Percentiles rank a stretch among this genome's conserved stretches.
Evolutionary conservation across 2,888 invertebrate species (phyloP).

Genomic region (Stramonita haemastoma): DNA sequence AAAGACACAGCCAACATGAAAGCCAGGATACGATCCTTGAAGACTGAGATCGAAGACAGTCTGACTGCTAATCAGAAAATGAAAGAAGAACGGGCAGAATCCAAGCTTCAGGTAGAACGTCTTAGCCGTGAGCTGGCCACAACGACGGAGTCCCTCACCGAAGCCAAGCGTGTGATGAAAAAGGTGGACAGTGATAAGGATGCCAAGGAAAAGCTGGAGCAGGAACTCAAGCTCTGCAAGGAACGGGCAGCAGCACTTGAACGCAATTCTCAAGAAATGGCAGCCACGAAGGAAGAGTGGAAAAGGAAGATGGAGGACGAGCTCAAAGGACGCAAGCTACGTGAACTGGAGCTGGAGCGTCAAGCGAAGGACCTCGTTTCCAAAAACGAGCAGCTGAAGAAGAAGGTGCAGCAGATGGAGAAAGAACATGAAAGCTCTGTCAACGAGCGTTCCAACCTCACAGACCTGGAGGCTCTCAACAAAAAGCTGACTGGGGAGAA

Average conservation of each 20-base stretch:
- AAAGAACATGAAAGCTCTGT: constrained; percentile 54
- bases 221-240: constrained; percentile 15
- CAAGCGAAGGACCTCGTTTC: constrained; percentile 19
- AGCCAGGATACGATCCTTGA: constrained; percentile 48
- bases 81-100: constrained; percentile 54
- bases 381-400: constrained; percentile 36
- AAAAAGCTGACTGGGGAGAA: constrained; percentile 49
- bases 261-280: neutral
- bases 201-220: constrained; percentile 10
- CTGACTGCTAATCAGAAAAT: constrained; percentile 50
- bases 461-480: constrained; percentile 45
- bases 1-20: constrained; percentile 44
- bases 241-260: constrained; percentile 7
- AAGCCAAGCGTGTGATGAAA: constrained; percentile 24
- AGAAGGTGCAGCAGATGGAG: constrained; percentile 56
- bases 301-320: constrained; percentile 25
- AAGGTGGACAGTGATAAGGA: constrained; percentile 30
- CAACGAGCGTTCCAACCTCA: constrained; percentile 9
- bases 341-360: constrained; percentile 30
- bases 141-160: constrained; percentile 32
- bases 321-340: constrained; percentile 8
- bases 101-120: constrained; percentile 50
- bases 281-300: constrained; percentile 3
- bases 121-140: constrained; percentile 37
- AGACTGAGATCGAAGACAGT: constrained; percentile 53